phyloP scores from a whole-genome alignment of 2,888 invertebrate species.

The Cremastinae sp. region DNA sequence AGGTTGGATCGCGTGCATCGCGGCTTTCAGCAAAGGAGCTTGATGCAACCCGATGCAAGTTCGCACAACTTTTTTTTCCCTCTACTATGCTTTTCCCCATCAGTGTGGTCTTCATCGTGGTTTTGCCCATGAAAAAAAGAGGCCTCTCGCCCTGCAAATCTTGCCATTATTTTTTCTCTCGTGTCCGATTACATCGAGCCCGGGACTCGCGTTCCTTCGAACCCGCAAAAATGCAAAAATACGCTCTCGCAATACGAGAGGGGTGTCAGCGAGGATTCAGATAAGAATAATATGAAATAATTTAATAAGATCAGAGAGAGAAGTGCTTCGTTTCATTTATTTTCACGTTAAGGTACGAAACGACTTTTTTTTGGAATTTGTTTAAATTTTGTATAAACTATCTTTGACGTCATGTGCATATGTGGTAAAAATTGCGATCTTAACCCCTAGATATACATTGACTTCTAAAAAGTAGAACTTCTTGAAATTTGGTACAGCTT shows the following conservation, averaged over 20 bases:
- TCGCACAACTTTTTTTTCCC: background rate
- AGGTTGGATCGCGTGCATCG: slow-evolving; percentile 33
- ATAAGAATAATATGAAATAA: background rate
- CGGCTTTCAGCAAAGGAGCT: slow-evolving; percentile 34
- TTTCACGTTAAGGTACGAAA: too few relatives aligned
- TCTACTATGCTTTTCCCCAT: background rate
- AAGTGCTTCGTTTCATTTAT: too few relatives aligned
- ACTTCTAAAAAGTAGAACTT: too few relatives aligned
- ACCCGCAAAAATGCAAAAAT: slow-evolving; percentile 16
- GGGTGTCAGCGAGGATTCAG: background rate
- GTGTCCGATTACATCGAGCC: slow-evolving; percentile 40
- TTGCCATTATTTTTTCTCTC: background rate
- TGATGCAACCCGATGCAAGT: slow-evolving; percentile 35
- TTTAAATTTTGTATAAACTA: too few relatives aligned
- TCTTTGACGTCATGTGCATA: too few relatives aligned
- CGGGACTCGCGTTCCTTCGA: slow-evolving; percentile 11
- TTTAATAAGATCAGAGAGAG: slow-evolving; percentile 3
- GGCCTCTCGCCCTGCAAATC: background rate
- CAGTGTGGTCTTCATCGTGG: slow-evolving; percentile 44
- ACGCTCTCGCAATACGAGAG: background rate
- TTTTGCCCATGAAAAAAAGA: slow-evolving; percentile 13
- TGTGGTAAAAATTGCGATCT: too few relatives aligned
- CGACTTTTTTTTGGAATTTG: too few relatives aligned
- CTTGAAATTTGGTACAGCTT: too few relatives aligned
- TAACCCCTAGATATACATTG: too few relatives aligned